Evolutionary conservation across 2,888 invertebrate species (phyloP).

Genomic region (Drosophila meridionalis): DNA sequence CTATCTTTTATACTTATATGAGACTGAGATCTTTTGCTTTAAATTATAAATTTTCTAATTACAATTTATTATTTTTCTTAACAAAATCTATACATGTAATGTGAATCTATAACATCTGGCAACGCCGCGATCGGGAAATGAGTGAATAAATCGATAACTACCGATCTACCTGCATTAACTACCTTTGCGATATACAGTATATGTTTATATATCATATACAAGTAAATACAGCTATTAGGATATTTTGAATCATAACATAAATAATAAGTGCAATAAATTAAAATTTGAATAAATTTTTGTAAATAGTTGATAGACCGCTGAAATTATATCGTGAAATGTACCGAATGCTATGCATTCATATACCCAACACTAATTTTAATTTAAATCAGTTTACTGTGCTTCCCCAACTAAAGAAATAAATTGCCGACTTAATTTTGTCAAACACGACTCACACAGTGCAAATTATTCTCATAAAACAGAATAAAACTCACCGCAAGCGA

Average conservation of each 20-base stretch:
- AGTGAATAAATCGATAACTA: slow-evolving; percentile 37
- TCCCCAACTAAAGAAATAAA: no score
- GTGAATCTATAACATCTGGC: slow-evolving; percentile 28
- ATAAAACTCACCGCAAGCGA: no score
- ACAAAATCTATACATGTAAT: neutral
- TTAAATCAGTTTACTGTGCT: no score
- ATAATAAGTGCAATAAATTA: neutral
- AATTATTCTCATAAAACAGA: no score
- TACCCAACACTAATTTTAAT: no score
- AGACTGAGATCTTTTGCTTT: neutral
- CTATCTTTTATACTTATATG: neutral
- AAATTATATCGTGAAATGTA: no score
- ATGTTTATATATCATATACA: neutral
- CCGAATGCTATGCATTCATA: no score
- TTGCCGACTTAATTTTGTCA: no score
- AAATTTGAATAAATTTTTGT: neutral
- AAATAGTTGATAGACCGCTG: no score
- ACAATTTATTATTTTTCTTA: neutral
- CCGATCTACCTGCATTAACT: slow-evolving; percentile 15
- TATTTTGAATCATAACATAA: neutral
- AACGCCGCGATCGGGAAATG: slow-evolving; percentile 37
- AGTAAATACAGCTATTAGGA: no score
- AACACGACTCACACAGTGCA: no score
- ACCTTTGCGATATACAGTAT: neutral
- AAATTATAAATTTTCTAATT: neutral